Base-by-base conservation (phyloP, 2,888 invertebrate genomes). In the Melieria picta region DNA sequence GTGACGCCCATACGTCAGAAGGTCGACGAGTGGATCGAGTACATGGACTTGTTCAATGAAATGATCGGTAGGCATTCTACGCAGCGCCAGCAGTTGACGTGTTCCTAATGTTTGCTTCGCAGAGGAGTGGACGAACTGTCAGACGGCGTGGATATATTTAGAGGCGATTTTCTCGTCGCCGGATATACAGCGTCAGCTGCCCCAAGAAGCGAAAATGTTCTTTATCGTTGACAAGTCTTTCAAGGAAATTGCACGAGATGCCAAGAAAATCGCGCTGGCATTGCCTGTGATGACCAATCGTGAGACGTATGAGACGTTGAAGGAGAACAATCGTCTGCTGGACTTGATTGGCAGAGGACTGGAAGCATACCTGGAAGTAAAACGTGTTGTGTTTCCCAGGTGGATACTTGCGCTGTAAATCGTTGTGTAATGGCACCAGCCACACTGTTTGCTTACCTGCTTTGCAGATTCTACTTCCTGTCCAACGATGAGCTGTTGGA, bases 81-180 rank as follows among this genome's bases (percentile, higher is more conserved):
- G 30, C 30, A 30, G 30, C 30, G 30, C 30, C 30, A 30, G 3
- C 30, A 30, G 30, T 30, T 30, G 30, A 5, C 50, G 11, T 16
- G 11, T 30, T 52, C 4, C n/a, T 10, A n/a, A 7, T 52, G 5
- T 52, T 55, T 65, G 69, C 52, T 16, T 67, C 47, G 4, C 58
- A 95, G 97, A 97, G 84, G 94, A 94, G 83, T 97, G 97, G 97
- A 89, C 90, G 79, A 89, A 91, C 72, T 96, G 96, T 80, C 97
- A 97, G 85, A 93, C 93, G 79, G 93, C 93, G n/a, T 98, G 98
- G 97, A 90, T 97, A 55, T 97, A 98, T 83, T 88, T 98, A 80
- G 97, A 98, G 86, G 95, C 96, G 0, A 97, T 98, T 81, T 98
- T 98, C 86, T 93, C 95, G 7, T 96, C 97, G 0, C 95, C 97